Base-by-base conservation (phyloP, 2,113 vertebrate genomes). In the Prunella himalayana region DNA sequence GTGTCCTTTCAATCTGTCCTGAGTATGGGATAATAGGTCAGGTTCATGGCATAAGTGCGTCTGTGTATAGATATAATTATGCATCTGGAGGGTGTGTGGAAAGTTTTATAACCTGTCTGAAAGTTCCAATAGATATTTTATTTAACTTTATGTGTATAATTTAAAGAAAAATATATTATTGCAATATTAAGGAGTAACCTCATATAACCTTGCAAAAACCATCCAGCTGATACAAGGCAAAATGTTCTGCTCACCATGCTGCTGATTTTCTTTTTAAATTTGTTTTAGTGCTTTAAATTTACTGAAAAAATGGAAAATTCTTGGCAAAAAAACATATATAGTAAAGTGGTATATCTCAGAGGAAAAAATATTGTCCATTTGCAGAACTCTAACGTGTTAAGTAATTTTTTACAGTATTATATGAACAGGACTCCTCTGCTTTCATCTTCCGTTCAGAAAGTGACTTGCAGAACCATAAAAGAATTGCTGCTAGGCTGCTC, bases 371-470 rank as follows among this genome's bases (percentile, higher is more conserved):
- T 22, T 80, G 15, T n/a, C 47, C 10, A 1, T 72, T 70, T 76
- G 23, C 33, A 77, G 54, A 81, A 78, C 16, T 51, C 20, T 33
- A 63, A 45, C 1, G 49, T 41, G 57, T 51, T 49, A 64, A 77
- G 33, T 70, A 1, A 45, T 77, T 72, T 94, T 83, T 88, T 86
- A n/a, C 19, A 45, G 39, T 41, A 44, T 10, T 41, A 7, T 49
- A 63, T 49, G 8, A 77, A 72, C 25, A 70, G 47, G 15, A 60
- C 24, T 66, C 9, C 71, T 77, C 11, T 59, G 9, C 60, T 93
- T 94, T 93, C 39, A 86, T 90, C 82, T 94, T 72, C 50, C 69
- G 9, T 90, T 86, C 60, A 68, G 56, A 59, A 28, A 78, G 30
- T 31, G 50, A 60, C 33, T 86, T 90, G 50, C 13, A 86, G n/a